These are phyloP conservation scores for Poliocrania exsul DNA, from an alignment of 2,797 vertebrate genomes.

Conservation along the genomic window DNA sequence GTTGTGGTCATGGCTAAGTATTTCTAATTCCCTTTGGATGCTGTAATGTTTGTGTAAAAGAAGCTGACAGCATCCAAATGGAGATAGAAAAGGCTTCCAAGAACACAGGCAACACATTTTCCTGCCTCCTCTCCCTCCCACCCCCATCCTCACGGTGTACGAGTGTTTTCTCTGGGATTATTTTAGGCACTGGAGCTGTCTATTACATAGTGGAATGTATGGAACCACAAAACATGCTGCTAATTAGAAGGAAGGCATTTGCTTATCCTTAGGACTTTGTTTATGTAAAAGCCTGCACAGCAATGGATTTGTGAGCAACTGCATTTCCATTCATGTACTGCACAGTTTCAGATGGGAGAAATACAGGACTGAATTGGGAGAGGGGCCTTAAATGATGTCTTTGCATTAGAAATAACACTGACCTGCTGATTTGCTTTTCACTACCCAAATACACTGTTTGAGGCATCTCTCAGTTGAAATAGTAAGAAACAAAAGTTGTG, in stretches of 20 bases:
- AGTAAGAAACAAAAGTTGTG: not conserved
- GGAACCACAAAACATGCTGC: constrained; percentile 49
- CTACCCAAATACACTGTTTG: not conserved
- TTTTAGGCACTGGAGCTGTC: not conserved
- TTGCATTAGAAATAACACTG: not conserved
- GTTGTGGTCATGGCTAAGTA: constrained; percentile 52
- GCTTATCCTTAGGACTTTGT: constrained; percentile 44
- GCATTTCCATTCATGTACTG: not conserved
- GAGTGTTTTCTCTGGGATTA: not conserved
- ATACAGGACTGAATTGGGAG: not conserved
- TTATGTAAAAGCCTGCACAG: constrained; percentile 23
- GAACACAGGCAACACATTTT: constrained; percentile 42
- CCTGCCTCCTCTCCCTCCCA: not conserved
- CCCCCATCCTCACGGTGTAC: not conserved
- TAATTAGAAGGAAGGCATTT: constrained; percentile 55
- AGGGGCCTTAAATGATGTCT: not conserved
- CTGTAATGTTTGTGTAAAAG: constrained; percentile 63
- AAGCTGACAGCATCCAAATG: constrained; percentile 54
- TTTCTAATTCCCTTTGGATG: constrained; percentile 61
- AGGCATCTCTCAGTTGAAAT: not conserved
- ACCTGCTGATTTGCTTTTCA: not conserved
- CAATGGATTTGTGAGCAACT: constrained; percentile 21
- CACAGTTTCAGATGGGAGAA: not conserved
- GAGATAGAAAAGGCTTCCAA: constrained; percentile 53
- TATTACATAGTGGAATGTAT: constrained; percentile 27